A percentile compares a stretch with the other conserved stretches of the same genome.
Conservation (phyloP, 1,140 invertebrate genomes). For the Calephelis nemesis region DNA sequence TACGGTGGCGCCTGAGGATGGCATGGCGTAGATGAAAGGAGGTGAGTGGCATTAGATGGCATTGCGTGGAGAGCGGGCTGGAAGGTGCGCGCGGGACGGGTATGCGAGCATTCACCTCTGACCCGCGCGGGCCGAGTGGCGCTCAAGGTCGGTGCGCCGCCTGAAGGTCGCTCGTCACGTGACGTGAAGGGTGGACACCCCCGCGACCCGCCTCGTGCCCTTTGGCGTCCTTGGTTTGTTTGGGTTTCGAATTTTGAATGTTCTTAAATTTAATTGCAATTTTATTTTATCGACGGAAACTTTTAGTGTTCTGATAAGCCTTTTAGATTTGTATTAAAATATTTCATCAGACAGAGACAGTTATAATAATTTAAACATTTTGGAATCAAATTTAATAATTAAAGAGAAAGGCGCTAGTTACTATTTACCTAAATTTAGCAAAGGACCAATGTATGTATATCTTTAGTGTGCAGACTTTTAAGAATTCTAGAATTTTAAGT, state of each 20-base stretch:
- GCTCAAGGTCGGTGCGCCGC: constrained; percentile 76
- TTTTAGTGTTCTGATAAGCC: too few species aligned
- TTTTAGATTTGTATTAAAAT: too few species aligned
- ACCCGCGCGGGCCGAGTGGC: constrained; percentile 72
- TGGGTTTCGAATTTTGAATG: constrained; percentile 23
- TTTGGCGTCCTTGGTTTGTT: constrained; percentile 40
- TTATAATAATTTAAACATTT: too few species aligned
- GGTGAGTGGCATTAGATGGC: constrained; percentile 58
- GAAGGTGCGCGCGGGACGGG: constrained; percentile 44
- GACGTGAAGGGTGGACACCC: constrained; percentile 68
- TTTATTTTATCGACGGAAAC: too few species aligned
- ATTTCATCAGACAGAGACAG: too few species aligned
- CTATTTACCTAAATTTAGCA: too few species aligned
- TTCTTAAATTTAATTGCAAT: too few species aligned
- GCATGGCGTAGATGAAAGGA: constrained; percentile 49
- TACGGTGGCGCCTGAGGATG: constrained; percentile 45
- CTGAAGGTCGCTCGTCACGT: constrained; percentile 74
- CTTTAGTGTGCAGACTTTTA: too few species aligned
- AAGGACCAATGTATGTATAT: too few species aligned
- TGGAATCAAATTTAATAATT: too few species aligned
- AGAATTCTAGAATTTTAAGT: too few species aligned
- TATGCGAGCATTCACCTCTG: constrained; percentile 74
- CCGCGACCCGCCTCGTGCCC: constrained; percentile 38
- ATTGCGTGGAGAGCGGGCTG: constrained; percentile 37
- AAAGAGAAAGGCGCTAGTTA: too few species aligned